Percentiles rank a stretch among this genome's conserved stretches.
These are phyloP conservation scores for Atta texana DNA, from an alignment of 1,140 invertebrate genomes.

Conservation along the genomic window DNA sequence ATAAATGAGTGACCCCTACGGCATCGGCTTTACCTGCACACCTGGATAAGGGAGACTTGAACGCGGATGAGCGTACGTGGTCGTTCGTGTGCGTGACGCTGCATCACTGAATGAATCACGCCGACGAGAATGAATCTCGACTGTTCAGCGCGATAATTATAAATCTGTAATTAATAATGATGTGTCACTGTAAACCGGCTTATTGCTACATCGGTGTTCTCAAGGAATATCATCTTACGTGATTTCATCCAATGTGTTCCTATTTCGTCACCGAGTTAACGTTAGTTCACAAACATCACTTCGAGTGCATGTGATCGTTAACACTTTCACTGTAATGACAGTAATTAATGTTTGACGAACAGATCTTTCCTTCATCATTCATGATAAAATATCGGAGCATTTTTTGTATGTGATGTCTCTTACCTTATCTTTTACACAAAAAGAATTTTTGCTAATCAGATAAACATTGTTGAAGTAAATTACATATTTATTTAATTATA, in stretches of 20 bases:
- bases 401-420: not conserved
- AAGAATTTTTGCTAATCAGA: not conserved
- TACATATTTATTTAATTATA: not conserved
- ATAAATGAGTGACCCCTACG: slow-evolving; percentile 81
- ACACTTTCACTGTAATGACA: not conserved
- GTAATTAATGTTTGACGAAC: not conserved
- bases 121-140: not conserved
- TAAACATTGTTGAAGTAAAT: not conserved
- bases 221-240: not conserved
- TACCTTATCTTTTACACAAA: not conserved
- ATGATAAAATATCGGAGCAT: not conserved
- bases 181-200: not conserved
- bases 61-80: slow-evolving; percentile 15
- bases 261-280: not conserved
- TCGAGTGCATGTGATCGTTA: not conserved
- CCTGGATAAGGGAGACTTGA: slow-evolving; percentile 61
- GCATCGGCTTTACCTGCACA: slow-evolving; percentile 73
- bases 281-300: not conserved
- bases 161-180: slow-evolving; percentile 54
- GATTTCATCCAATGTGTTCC: not conserved
- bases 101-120: slow-evolving; percentile 63
- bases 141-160: slow-evolving; percentile 34
- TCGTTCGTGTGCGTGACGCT: slow-evolving; percentile 13
- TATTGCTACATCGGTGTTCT: not conserved
- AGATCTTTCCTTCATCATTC: not conserved